phyloP scores from a whole-genome alignment of 2,113 vertebrate species.

The Colistium nudipinnis region DNA sequence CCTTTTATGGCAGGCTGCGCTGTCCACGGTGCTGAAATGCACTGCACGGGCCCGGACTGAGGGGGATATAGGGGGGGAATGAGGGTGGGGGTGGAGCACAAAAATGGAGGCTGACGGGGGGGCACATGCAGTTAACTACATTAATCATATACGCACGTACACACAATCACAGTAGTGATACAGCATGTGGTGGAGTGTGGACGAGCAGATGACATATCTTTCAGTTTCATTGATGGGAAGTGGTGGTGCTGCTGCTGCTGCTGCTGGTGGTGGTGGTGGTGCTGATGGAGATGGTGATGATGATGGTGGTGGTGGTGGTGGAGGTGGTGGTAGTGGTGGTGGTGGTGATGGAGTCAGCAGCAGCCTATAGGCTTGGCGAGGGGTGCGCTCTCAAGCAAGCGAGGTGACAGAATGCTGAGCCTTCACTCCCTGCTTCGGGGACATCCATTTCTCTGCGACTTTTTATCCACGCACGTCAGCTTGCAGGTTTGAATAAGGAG shows the following conservation, averaged over 20 bases:
- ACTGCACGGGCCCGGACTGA: conserved; percentile 32
- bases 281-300: background rate
- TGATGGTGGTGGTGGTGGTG: conserved; percentile 8
- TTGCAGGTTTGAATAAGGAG: conserved; percentile 48
- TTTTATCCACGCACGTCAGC: conserved; percentile 43
- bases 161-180: conserved; percentile 14
- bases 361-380: conserved; percentile 48
- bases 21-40: conserved; percentile 79
- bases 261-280: conserved; percentile 39
- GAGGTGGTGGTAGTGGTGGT: conserved; percentile 41
- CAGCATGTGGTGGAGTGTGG: conserved; percentile 56
- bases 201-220: conserved; percentile 48
- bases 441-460: conserved; percentile 46
- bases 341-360: conserved; percentile 33
- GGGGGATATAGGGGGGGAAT: background rate
- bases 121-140: conserved; percentile 67
- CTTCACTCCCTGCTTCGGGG: conserved; percentile 47
- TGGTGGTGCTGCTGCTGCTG: conserved; percentile 35
- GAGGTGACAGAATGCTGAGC: conserved; percentile 60
- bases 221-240: conserved; percentile 65
- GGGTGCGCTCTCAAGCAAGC: conserved; percentile 51
- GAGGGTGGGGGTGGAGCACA: conserved; percentile 1
- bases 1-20: conserved; percentile 73
- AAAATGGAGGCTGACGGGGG: background rate
- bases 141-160: conserved; percentile 50